Base-by-base conservation (phyloP, 30 jellyfish, hydroid and myxozoan species). In the Catostylus mosaicus region DNA sequence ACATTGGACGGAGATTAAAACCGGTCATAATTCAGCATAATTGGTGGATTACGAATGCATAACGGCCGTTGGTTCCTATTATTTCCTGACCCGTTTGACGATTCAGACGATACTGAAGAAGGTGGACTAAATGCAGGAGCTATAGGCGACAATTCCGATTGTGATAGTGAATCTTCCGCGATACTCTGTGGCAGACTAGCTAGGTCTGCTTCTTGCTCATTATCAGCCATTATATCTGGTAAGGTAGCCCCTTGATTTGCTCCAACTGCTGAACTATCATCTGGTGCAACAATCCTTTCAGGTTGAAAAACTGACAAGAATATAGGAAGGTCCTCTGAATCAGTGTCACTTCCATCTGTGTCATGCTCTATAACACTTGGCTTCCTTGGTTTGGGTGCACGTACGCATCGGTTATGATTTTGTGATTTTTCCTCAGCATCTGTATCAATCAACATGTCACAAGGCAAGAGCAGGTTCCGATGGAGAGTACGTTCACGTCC, bases 401-500 rank as follows among this genome's bases (percentile, higher is more conserved):
- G 31, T 0, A 59, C 72, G 7, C 35, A 59, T 31, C 20, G 72
- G 16, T 59, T 59, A 6, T 31, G 72, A 7, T 18, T 59, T 59
- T 29, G 29, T 59, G 35, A 59, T 59, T 59, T 31, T 59, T 59
- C 35, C 72, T 59, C 72, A 19, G 31, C 54, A 40, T 40, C 54
- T 40, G 54, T 40, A 40, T 40, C 54, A 14, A 40, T 60, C 35
- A n/a, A 5, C 64, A 35, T 64, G 74, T 47, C 74, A 64, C 81
- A 63, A 3, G 90, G 90, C 34, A 78, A 33, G 20, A 78, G 33
- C 29, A 78, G 60, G 38, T 78, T 59, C 47, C 90, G 70, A 35
- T 79, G 90, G 3, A 79, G 12, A 16, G 67, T 62, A 36, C 90
- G 80, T 19, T 16, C 51, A 27, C 47, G 57, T 32, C 71, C 60